Evolutionary conservation across 2,888 invertebrate genomes (phyloP).

Genomic region (Polydrusus pterygomalis): DNA sequence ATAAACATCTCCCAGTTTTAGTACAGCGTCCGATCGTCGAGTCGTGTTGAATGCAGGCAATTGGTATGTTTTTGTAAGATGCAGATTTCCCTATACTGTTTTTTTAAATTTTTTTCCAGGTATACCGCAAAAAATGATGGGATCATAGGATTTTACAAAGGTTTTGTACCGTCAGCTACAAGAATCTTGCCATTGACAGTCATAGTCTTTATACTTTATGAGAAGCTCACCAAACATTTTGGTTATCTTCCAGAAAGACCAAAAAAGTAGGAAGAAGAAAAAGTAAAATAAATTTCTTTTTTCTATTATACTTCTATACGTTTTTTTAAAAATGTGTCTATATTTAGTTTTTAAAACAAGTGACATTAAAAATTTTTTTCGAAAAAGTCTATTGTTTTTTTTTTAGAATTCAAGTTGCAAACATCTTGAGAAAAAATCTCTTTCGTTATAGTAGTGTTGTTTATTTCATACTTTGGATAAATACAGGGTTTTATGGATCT

Average conservation of each 20-base stretch:
- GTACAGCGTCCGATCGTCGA: neutral
- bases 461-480: no score
- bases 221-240: constrained; percentile 84
- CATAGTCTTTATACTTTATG: constrained; percentile 94
- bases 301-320: no score
- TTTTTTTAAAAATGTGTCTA: no score
- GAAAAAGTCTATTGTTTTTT: no score
- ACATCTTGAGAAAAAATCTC: no score
- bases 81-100: constrained; percentile 6
- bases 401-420: no score
- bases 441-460: no score
- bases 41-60: neutral
- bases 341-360: no score
- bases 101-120: constrained; percentile 59
- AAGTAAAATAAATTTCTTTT: neutral
- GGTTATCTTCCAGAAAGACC: constrained; percentile 69
- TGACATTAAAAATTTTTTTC: no score
- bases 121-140: constrained; percentile 92
- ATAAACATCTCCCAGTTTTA: no score
- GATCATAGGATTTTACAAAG: constrained; percentile 95
- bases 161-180: constrained; percentile 95
- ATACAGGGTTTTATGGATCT: no score
- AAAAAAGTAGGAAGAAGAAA: neutral
- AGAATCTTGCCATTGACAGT: constrained; percentile 97
- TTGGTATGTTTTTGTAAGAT: neutral